phyloP scores from a whole-genome alignment of 2,113 vertebrate genomes.

The Chionomys nivalis region DNA sequence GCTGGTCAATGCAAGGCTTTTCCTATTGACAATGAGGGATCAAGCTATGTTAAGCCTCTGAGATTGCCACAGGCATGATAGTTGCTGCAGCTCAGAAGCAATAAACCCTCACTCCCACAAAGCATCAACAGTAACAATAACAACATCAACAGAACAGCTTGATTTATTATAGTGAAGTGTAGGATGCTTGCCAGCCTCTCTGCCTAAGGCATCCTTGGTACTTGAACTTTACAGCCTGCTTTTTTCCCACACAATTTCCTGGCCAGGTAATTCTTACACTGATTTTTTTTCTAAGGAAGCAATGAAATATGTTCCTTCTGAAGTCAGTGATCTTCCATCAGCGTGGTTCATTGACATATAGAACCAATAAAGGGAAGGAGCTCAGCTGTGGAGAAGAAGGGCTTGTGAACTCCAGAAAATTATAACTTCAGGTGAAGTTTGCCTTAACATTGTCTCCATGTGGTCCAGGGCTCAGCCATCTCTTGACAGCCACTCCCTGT shows the following conservation, averaged over 20 bases:
- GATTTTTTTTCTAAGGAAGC: neutral
- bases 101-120: slow-evolving; percentile 33
- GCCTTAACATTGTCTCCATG: neutral
- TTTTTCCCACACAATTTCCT: neutral
- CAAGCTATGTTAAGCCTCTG: neutral
- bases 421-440: neutral
- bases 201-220: neutral
- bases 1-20: neutral
- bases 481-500: neutral
- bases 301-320: neutral
- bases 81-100: neutral
- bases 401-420: slow-evolving; percentile 22
- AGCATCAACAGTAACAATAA: neutral
- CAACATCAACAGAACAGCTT: neutral
- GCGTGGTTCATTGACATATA: neutral
- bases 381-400: slow-evolving; percentile 35
- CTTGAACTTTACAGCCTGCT: neutral
- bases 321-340: neutral
- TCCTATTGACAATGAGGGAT: neutral
- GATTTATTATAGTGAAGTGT: neutral
- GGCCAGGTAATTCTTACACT: neutral
- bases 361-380: slow-evolving; percentile 58
- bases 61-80: neutral
- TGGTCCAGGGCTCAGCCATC: neutral
- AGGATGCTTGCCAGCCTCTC: neutral